Evolutionary conservation across 2,113 vertebrate genomes (phyloP), one percentile per base, ranked within the genome.

Genomic region (Tenrec ecaudatus): DNA sequence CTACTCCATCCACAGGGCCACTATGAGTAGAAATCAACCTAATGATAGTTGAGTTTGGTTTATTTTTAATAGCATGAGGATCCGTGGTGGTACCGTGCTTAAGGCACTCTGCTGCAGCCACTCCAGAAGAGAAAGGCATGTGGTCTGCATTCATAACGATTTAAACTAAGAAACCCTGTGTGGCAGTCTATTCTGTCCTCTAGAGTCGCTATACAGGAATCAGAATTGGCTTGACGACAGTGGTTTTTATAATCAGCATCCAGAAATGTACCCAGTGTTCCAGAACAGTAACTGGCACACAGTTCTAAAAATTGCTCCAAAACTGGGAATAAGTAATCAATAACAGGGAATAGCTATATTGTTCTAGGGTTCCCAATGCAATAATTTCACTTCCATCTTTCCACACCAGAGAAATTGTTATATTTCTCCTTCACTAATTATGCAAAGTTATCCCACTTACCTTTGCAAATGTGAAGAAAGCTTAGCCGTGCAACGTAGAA

Each of bases 271-370:
- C 3, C 6, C 27, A 19, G 4, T 29, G 16, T 53, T 82, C 85
- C 43, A 82, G 57, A 91, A 91, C 36, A 93, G n/a, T 40, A 40
- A 80, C 57, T 89, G 20, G 43, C 53, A 89, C 14, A 57, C 15
- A 82, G n/a, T 88, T 86, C 62, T 91, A 92, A 88, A 91, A 93
- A 88, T 38, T 62, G n/a, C 33, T 90, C 60, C 22, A 79, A 86
- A 93, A 40, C 75, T 43, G 83, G 62, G 43, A 79, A 92, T 84
- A 31, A 90, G 12, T 64, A 82, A 84, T 76, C 43, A 62, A 10
- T 84, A 86, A 76, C 9, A 75, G 10, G 36, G 8, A 85, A 25
- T 7, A 95, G 60, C 47, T 83, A 38, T 20, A 75, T 4, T 79
- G 20, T 76, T 76, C 82, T 12, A 53, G 47, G 47, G 40, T 40